phyloP scores from a whole-genome alignment of 2,113 vertebrate genomes.

The Cervus canadensis region DNA sequence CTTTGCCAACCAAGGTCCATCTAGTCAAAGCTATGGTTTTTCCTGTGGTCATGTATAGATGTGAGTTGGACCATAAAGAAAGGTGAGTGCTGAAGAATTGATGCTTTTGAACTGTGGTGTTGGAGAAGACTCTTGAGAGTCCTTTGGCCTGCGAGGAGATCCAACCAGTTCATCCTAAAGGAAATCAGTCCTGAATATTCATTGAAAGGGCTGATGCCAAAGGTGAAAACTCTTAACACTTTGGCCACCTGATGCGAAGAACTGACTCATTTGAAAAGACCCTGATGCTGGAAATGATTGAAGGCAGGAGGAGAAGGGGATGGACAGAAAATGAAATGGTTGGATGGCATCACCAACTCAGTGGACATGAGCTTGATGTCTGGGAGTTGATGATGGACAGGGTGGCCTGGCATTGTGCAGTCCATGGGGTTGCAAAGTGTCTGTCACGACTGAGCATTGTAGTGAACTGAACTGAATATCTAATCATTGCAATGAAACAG shows the following conservation, averaged over 20 bases:
- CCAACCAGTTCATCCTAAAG: not conserved
- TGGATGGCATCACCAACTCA: not conserved
- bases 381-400: not conserved
- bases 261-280: not conserved
- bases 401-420: not conserved
- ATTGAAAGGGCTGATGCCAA: not conserved
- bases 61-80: not conserved
- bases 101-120: not conserved
- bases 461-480: not conserved
- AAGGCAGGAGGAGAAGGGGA: not conserved
- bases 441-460: rapidly evolving
- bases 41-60: not conserved
- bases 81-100: not conserved
- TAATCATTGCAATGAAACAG: not conserved
- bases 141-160: not conserved
- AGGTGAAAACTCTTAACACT: not conserved
- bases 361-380: not conserved
- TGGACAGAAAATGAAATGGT: rapidly evolving
- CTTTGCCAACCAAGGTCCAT: not conserved
- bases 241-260: not conserved
- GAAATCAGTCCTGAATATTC: not conserved
- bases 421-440: not conserved
- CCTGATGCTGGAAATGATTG: not conserved
- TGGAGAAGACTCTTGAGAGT: not conserved
- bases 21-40: not conserved